These are phyloP conservation scores for Plebejus melissa DNA, from an alignment of 2,888 invertebrate genomes.

Conservation along the genomic window DNA sequence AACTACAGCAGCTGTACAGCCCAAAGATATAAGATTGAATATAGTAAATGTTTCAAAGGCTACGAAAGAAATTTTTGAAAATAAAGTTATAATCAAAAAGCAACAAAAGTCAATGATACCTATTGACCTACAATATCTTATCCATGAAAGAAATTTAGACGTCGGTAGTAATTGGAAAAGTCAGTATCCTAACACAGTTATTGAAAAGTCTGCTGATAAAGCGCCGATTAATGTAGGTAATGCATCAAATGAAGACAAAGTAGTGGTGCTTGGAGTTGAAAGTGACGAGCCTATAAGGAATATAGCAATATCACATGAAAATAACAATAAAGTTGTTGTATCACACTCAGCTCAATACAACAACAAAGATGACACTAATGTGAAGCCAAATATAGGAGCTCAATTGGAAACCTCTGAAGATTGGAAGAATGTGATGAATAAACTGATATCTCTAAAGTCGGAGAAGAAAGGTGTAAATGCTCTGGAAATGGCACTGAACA, in stretches of 20 bases:
- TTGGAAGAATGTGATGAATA: conserved; percentile 64
- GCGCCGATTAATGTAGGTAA: conserved; percentile 10
- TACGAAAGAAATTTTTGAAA: conserved; percentile 5
- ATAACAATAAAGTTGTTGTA: neutral
- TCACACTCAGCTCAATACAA: neutral
- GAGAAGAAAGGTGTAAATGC: conserved; percentile 61
- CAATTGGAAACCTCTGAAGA: conserved; percentile 38
- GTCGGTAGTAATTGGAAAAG: conserved; percentile 11
- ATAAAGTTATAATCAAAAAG: conserved; percentile 28
- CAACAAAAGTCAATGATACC: conserved; percentile 28
- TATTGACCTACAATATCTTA: conserved; percentile 27
- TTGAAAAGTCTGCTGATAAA: neutral
- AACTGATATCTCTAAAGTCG: conserved; percentile 60
- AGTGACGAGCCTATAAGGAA: neutral
- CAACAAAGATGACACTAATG: neutral
- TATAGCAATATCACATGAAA: neutral
- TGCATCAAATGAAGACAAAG: conserved; percentile 6
- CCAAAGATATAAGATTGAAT: neutral
- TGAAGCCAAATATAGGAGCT: conserved; percentile 1
- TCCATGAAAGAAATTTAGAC: neutral
- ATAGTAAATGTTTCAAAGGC: conserved; percentile 4
- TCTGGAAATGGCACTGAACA: conserved; percentile 55
- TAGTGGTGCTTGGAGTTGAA: neutral
- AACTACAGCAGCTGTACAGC: neutral
- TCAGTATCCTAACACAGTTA: conserved; percentile 20